Percentiles rank a stretch among this genome's conserved stretches.
Conservation (phyloP, 2,888 invertebrate species). For the Ernsta delagoae region DNA sequence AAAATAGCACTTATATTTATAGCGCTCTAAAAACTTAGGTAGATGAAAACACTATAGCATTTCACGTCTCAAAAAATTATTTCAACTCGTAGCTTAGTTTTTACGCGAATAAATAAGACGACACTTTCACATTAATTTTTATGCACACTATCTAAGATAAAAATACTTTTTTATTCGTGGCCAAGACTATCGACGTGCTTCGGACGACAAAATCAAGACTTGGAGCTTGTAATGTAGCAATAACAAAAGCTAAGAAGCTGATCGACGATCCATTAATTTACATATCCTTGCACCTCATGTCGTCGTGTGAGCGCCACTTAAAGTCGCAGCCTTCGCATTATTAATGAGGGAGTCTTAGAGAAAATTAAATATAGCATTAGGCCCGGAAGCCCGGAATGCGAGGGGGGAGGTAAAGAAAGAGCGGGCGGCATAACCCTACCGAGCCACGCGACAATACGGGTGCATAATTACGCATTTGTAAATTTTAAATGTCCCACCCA, state of each 20-base stretch:
- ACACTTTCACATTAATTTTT: too few species aligned
- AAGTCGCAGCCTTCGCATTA: slow-evolving; percentile 83
- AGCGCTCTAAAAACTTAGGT: too few species aligned
- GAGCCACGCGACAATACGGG: slow-evolving; percentile 80
- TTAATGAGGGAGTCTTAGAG: slow-evolving; percentile 85
- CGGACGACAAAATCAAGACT: too few species aligned
- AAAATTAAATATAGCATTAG: slow-evolving; percentile 86
- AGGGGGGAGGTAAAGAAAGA: slow-evolving; percentile 53
- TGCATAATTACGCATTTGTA: slow-evolving; percentile 85
- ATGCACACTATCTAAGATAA: too few species aligned
- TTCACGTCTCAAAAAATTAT: too few species aligned
- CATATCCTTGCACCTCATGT: slow-evolving; percentile 63
- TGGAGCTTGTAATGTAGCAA: neutral
- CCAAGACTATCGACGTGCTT: too few species aligned
- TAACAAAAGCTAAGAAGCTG: slow-evolving; percentile 19
- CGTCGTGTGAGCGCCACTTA: slow-evolving; percentile 83
- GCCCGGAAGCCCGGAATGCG: slow-evolving; percentile 78
- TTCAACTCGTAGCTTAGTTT: too few species aligned
- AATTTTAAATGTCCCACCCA: slow-evolving; percentile 83
- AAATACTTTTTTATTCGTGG: too few species aligned
- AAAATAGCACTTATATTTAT: too few species aligned
- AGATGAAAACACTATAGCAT: too few species aligned
- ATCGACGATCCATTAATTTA: slow-evolving; percentile 49
- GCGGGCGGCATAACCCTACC: slow-evolving; percentile 70
- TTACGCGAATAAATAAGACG: too few species aligned